A percentile compares a stretch with the other conserved stretches of the same genome.
Conservation (phyloP, 64 coral and sea anemone genomes). For the Dendronephthya gigantea region DNA sequence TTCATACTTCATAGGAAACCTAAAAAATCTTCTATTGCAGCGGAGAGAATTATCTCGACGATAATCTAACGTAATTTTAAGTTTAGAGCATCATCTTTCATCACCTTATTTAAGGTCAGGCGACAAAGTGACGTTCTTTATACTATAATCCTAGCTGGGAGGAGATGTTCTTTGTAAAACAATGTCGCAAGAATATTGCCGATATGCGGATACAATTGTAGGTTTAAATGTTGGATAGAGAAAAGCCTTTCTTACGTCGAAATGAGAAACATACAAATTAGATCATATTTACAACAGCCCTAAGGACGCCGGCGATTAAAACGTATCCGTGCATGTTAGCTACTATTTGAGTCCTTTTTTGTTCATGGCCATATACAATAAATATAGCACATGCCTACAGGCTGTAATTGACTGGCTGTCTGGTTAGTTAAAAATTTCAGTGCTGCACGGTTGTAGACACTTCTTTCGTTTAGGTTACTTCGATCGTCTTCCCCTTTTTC, state of each 20-base stretch:
- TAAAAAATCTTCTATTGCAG: neutral
- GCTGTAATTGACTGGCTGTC: too few relatives aligned
- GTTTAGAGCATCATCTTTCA: constrained; percentile 5
- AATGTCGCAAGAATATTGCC: neutral
- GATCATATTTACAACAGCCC: too few relatives aligned
- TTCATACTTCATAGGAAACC: neutral
- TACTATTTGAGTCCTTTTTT: too few relatives aligned
- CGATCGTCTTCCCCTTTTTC: too few relatives aligned
- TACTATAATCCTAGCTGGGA: neutral
- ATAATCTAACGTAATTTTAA: constrained; percentile 13
- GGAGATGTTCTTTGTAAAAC: neutral
- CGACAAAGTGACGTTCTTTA: neutral
- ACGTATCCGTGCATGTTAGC: too few relatives aligned
- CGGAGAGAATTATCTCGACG: neutral
- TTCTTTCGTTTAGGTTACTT: too few relatives aligned
- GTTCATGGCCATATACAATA: too few relatives aligned
- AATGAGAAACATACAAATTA: neutral
- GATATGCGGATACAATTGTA: neutral
- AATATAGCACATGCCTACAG: too few relatives aligned
- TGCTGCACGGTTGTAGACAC: too few relatives aligned
- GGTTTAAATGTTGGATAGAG: neutral
- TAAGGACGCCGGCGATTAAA: too few relatives aligned
- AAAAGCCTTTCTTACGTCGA: neutral
- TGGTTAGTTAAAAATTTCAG: too few relatives aligned
- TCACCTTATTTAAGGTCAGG: neutral